Base-by-base conservation (phyloP, 2,113 vertebrate species). In the Tenebrosternarchus preto region DNA sequence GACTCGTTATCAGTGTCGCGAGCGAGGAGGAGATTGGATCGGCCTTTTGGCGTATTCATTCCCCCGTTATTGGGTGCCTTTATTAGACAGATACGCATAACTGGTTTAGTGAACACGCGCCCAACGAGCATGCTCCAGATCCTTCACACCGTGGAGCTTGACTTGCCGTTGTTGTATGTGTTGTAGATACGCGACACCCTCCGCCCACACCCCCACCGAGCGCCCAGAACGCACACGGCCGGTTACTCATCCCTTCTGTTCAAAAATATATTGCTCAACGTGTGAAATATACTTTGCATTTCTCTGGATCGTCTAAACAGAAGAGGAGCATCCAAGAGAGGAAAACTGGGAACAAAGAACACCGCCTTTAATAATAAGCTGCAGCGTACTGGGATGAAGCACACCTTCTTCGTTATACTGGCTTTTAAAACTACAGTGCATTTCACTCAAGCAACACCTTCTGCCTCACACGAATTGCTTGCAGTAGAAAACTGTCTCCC, bases 231-330 rank as follows among this genome's bases (percentile, higher is more conserved):
- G 60, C 25, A 80, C 36, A 84, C 85, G 81, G 46, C 81, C 70
- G 80, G 76, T 87, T 89, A 88, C 87, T 90, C 86, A 78, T 88
- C 70, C 87, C 89, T 87, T 92, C 90, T 91, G 90, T 81, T 90
- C 90, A 67, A 77, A 84, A 82, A 83, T 81, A 86, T 77, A 43
- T 73, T 5, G 39, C 55, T 53, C 29, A 56, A 66, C 78, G 56
- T 53, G 77, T 20, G 55, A 60, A 8, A 6, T 8, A 19, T 25
- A 25, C 9, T 27, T 22, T 22, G 29, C 53, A 15, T 36, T 33
- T 24, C 27, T 53, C 19, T 22, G 19, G 55, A n/a, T 1, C 20
- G 56, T 59, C 19, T 59, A 9, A 1, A 33, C 43, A 50, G 11
- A 12, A 50, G 43, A 50, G 43, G 43, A 9, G 43, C 8, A 50